Base-by-base conservation (phyloP, 2,797 vertebrate genomes). In the Cossypha caffra region DNA sequence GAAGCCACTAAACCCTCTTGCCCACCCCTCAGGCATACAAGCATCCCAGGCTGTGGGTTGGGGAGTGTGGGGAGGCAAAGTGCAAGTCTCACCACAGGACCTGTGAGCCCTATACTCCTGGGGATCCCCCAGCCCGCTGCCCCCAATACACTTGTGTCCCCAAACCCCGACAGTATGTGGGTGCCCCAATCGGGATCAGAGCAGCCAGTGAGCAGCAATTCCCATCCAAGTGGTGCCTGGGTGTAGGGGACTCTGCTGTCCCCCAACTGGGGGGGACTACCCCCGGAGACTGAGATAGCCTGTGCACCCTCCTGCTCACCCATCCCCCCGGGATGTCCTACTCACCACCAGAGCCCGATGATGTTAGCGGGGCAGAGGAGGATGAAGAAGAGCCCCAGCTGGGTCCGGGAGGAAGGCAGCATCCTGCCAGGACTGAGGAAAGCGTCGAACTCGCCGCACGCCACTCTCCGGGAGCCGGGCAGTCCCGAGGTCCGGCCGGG, bases 331-430 rank as follows among this genome's bases (percentile, higher is more conserved):
- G 17, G 58, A 48, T 69, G 94, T 42, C 40, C 90, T 97, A 99
- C 99, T 99, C 98, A 99, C 99, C 99, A 99, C 98, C 99, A 99
- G n/a, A 99, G 98, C 86, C 99, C 99, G 97, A 99, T 99, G 97
- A 99, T 99, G 93, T 99, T 99, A 97, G 99, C 98, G 26, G 99
- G 99, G 95, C 99, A 99, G 86, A 99, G 98, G 80, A 99, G 96
- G 96, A 99, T 99, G 90, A 99, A 99, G 97, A 99, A 99, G 61
- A 99, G 98, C 88, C 98, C 98, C 88, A 99, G 98, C 63, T 99
- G 99, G 75, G 98, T 98, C 97, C 98, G 98, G 25, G 98, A 98
- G 13, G 98, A 98, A 81, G 98, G 98, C 96, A 98, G 98, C 98
- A 98, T 99, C 90, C 92, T 97, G 80, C 80, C 79, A 88, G 90